A percentile compares a stretch with the other conserved stretches of the same genome.
Evolutionary conservation across 1,140 invertebrate genomes (phyloP).

Genomic region (Portunus trituberculatus): DNA sequence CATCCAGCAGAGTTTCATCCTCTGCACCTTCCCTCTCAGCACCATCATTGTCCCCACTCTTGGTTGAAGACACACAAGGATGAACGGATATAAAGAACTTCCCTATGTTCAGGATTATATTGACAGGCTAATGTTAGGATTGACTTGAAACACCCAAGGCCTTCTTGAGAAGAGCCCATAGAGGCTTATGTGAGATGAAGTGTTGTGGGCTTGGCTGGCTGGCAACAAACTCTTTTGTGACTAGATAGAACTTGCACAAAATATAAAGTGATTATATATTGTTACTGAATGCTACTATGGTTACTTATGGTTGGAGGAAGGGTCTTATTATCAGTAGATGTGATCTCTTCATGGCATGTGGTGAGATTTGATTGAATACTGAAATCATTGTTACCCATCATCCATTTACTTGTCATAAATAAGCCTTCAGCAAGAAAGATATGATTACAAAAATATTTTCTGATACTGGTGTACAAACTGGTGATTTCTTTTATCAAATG

Average conservation of each 20-base stretch:
- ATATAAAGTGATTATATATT: neutral
- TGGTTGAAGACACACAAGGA: too few relatives aligned
- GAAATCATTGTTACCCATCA: constrained; percentile 9
- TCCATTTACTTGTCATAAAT: neutral
- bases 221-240: neutral
- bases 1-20: neutral
- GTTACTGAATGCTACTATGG: neutral
- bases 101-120: too few relatives aligned
- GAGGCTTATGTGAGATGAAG: too few relatives aligned
- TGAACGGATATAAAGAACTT: too few relatives aligned
- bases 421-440: neutral
- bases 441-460: constrained; percentile 10
- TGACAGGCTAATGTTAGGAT: too few relatives aligned
- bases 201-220: neutral
- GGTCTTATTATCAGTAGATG: too few relatives aligned
- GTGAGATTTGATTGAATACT: neutral
- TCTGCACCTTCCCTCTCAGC: too few relatives aligned
- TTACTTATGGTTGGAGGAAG: too few relatives aligned
- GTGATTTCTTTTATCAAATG: neutral
- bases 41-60: neutral
- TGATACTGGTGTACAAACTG: constrained; percentile 1
- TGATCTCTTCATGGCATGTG: too few relatives aligned
- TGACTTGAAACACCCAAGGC: too few relatives aligned
- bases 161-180: too few relatives aligned
- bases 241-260: constrained; percentile 11